These are phyloP conservation scores for Dryomyza anilis DNA, from an alignment of 2,888 invertebrate genomes.

Conservation along the genomic window DNA sequence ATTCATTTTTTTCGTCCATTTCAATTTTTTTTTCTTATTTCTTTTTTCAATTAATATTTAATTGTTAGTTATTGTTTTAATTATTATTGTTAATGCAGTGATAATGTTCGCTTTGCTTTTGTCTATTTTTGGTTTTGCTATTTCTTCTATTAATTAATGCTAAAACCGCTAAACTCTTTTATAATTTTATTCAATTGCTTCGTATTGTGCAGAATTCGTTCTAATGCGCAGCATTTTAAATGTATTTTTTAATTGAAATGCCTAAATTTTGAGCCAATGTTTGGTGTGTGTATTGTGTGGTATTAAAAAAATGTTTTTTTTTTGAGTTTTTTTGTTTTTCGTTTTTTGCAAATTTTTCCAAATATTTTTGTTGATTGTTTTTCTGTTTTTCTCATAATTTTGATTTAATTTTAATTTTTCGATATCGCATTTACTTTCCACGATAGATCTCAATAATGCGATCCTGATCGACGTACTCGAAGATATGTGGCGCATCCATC, in stretches of 20 bases:
- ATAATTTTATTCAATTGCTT: neutral
- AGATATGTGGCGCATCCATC: constrained; percentile 97
- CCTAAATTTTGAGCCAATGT: constrained; percentile 10
- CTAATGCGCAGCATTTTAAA: neutral
- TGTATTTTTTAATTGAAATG: neutral
- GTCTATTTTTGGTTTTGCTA: neutral
- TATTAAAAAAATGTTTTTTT: neutral
- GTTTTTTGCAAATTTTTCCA: neutral
- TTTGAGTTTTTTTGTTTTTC: neutral
- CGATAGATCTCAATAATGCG: constrained; percentile 93
- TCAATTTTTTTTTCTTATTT: neutral
- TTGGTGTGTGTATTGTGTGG: neutral
- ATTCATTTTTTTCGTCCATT: too few relatives aligned
- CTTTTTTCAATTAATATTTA: neutral
- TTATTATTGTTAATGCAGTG: neutral
- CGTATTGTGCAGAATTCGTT: constrained; percentile 15
- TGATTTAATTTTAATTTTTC: neutral
- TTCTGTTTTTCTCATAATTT: neutral
- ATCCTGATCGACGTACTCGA: constrained; percentile 96
- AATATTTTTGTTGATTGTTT: neutral
- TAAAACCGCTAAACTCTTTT: neutral
- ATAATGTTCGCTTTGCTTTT: neutral
- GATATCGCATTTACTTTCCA: constrained; percentile 74
- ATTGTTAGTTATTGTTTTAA: neutral
- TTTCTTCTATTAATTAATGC: neutral